Evolutionary conservation across 1,140 invertebrate species (phyloP), one percentile per base, ranked within the genome.

Genomic region (Lycorma delicatula): DNA sequence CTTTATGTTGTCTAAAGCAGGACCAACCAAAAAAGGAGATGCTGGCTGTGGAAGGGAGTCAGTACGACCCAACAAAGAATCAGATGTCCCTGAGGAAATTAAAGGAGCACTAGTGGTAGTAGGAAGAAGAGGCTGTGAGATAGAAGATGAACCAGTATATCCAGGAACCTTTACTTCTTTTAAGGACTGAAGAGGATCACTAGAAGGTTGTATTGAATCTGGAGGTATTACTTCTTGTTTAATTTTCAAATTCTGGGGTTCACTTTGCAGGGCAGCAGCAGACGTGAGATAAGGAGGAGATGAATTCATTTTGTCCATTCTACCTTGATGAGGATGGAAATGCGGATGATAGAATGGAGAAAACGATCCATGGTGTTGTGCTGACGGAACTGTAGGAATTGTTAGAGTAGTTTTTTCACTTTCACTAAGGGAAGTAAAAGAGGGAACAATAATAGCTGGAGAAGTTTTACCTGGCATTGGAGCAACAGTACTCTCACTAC

Each of bases 141-240:
- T 64, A n/a, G 65, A 66, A 20, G 64, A 61, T 13, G 66, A 54
- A 11, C 63, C 63, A 31, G 67, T 63, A 47, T 85, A 89, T 12
- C 86, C 86, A 31, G 86, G 86, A 3, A 89, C 85, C 76, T 88
- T 88, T 0, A 89, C 85, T 68, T 88, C 86, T 66, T 87, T 86
- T 2, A 89, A 70, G 62, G 84, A 87, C 64, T 88, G 86, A 34
- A 88, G 64, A 4, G 86, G 87, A 75, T 88, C 85, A 7, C 79
- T 70, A 13, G 78, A 72, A 34, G 76, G 74, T 44, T 78, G 77
- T 54, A 79, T 28, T 59, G 59, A 60, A 58, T 81, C 78, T 41
- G 76, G 73, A 27, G 63, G 59, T 23, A 70, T 66, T 2, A 84
- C 77, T 73, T 87, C 86, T 68, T 87, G 83, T 70, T 89, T 89